Conservation (phyloP, 2,888 invertebrate species). For the Cryptocephalus moraei region DNA sequence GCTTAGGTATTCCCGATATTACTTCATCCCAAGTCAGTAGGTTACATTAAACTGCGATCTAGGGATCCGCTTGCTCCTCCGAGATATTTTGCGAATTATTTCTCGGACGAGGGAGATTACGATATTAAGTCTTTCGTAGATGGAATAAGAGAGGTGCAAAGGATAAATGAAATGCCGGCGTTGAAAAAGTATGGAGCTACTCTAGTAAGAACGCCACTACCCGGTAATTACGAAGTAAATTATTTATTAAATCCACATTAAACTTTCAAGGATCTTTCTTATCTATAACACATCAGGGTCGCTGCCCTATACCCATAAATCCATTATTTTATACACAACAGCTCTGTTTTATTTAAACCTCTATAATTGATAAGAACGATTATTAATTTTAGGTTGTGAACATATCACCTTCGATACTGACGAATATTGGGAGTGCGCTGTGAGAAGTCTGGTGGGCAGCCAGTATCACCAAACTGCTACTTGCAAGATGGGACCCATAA, state of each 20-base stretch:
- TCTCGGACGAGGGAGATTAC: slow-evolving; percentile 51
- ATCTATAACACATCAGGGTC: too few species aligned
- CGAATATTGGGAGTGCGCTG: slow-evolving; percentile 44
- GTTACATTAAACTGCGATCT: slow-evolving; percentile 53
- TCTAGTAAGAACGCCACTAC: slow-evolving; percentile 12
- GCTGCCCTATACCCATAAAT: too few species aligned
- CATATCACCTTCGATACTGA: slow-evolving; percentile 32
- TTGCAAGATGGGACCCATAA: slow-evolving; percentile 44
- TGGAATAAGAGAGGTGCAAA: slow-evolving; percentile 41
- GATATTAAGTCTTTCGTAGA: slow-evolving; percentile 32
- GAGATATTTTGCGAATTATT: slow-evolving; percentile 67
- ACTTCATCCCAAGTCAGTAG: slow-evolving; percentile 60
- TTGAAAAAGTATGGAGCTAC: slow-evolving; percentile 32
- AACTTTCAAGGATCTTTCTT: too few species aligned
- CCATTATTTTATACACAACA: too few species aligned
- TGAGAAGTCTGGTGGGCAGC: slow-evolving; percentile 37
- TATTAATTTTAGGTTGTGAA: too few species aligned
- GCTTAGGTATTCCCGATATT: slow-evolving; percentile 50
- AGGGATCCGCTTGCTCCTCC: slow-evolving; percentile 63
- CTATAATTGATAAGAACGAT: too few species aligned
- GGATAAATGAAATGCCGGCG: slow-evolving; percentile 38
- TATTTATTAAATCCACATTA: too few species aligned
- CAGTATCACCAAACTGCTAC: slow-evolving; percentile 45
- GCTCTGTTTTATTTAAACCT: too few species aligned
- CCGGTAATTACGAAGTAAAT: slow-evolving; percentile 9